Evolutionary conservation across 37 sponge, comb jelly and placozoan genomes (phyloP).

Genomic region (Dysidea cf. avara): DNA sequence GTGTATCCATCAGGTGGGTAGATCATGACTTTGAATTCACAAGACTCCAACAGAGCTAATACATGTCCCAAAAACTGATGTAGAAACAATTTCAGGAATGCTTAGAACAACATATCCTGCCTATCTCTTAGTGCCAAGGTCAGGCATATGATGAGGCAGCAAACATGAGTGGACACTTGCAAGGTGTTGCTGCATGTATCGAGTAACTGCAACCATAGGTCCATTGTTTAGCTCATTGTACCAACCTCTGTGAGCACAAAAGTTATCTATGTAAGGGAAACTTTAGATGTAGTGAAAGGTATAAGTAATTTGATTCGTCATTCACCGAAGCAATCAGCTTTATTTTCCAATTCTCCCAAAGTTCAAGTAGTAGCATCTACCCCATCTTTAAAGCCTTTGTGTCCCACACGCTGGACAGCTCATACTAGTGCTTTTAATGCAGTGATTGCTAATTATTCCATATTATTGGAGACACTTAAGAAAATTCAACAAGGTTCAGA

Average conservation of each 20-base stretch:
- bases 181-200: slow-evolving; percentile 24
- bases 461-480: not conserved
- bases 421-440: slow-evolving; percentile 20
- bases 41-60: slow-evolving; percentile 30
- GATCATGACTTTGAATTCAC: slow-evolving; percentile 31
- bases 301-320: slow-evolving; percentile 1
- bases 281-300: slow-evolving; percentile 12
- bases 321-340: slow-evolving; percentile 7
- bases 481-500: slow-evolving; percentile 1
- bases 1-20: slow-evolving; percentile 35
- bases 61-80: slow-evolving; percentile 41
- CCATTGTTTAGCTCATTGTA: slow-evolving; percentile 31
- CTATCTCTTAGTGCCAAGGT: slow-evolving; percentile 17
- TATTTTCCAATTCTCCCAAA: not conserved
- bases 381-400: slow-evolving; percentile 19
- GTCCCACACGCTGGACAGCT: slow-evolving; percentile 38
- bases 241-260: too few relatives aligned
- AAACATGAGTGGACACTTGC: slow-evolving; percentile 18
- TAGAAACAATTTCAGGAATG: slow-evolving; percentile 28
- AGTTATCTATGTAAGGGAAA: slow-evolving; percentile 21
- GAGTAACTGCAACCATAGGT: slow-evolving; percentile 12
- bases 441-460: slow-evolving; percentile 9
- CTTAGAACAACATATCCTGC: slow-evolving; percentile 4
- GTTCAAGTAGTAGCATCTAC: slow-evolving; percentile 1
- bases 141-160: slow-evolving; percentile 35